Percentiles rank a stretch among this genome's conserved stretches.
phyloP scores from a whole-genome alignment of 2,797 vertebrate genomes.

The Arnoldichthys spilopterus region DNA sequence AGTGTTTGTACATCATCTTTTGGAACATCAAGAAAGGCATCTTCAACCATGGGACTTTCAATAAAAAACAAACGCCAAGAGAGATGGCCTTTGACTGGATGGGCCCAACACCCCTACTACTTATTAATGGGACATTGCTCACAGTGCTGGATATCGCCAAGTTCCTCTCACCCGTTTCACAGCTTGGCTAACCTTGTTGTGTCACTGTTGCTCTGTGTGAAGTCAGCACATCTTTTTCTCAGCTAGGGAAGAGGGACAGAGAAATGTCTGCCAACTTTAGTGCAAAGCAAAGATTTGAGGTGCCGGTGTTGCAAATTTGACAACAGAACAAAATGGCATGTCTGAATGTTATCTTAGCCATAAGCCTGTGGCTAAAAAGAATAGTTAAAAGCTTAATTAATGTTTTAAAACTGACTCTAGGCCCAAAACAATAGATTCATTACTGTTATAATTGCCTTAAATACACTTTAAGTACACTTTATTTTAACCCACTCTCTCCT shows the following conservation, averaged over 20 bases:
- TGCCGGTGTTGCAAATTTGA: slow-evolving; percentile 44
- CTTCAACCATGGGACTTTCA: background rate
- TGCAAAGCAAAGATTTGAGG: slow-evolving; percentile 44
- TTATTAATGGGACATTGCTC: slow-evolving; percentile 20
- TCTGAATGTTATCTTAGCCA: background rate
- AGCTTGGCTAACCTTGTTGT: slow-evolving; percentile 44
- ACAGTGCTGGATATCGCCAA: background rate
- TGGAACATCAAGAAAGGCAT: background rate
- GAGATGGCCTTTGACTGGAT: slow-evolving; percentile 21
- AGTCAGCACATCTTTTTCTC: slow-evolving; percentile 49
- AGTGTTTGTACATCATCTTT: background rate
- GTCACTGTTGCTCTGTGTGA: slow-evolving; percentile 6
- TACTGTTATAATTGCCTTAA: no score
- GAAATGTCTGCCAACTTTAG: slow-evolving; percentile 28
- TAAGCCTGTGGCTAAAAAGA: background rate
- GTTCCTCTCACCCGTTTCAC: slow-evolving; percentile 8
- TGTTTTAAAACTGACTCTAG: background rate
- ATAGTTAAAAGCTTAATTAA: no score
- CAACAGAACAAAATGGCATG: slow-evolving; percentile 2
- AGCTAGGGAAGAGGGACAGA: background rate
- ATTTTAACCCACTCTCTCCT: no score
- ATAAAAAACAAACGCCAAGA: background rate
- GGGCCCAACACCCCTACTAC: background rate
- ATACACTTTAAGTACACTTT: no score
- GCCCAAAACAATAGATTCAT: no score